Evolutionary conservation across 2,797 vertebrate species (phyloP), one percentile per base, ranked within the genome.

Genomic region (Bufotes viridis): DNA sequence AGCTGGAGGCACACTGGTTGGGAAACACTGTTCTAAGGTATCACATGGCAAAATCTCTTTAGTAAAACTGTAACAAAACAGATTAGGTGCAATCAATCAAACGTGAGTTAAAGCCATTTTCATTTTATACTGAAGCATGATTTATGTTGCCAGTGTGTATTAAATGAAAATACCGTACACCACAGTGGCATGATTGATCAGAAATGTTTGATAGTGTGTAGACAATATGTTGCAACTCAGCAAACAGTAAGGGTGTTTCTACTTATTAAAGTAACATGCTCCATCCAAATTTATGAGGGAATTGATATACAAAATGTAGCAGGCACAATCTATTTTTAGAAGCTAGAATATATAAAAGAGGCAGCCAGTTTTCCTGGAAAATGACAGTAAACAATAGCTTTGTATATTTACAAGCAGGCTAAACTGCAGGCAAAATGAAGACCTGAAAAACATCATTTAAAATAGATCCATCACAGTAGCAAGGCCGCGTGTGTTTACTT

Each of bases 171-270:
- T 51, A n/a, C n/a, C n/a, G n/a, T n/a, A 79, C 70, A 78, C 72
- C 53, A 85, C 42, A 78, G 34, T 17, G 29, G n/a, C 13, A 29
- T 78, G 84, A 80, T 69, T 12, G 84, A 57, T 78, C 15, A 69
- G 60, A 69, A 80, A 85, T 85, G 84, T 78, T 85, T 85, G 60
- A 78, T 85, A 57, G 84, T 76, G 29, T 51, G 7, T 78, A 81
- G 60, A 67, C 18, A 2, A 18, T 80, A 22, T 51, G 29, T 34
- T 51, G n/a, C 60, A 42, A 81, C 60, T 65, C 80, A 81, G 80
- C 34, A 65, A 76, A 76, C 51, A 12, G 11, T 75, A 53, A 76
- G 74, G 34, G 22, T 22, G 51, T 76, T 76, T 51, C 51, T 53
- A 24, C 74, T 76, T 76, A 53, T 24, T 76, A 76, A 53, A 74